These are phyloP conservation scores for Tridacna crocea DNA, from an alignment of 2,888 invertebrate species.

Conservation along the genomic window DNA sequence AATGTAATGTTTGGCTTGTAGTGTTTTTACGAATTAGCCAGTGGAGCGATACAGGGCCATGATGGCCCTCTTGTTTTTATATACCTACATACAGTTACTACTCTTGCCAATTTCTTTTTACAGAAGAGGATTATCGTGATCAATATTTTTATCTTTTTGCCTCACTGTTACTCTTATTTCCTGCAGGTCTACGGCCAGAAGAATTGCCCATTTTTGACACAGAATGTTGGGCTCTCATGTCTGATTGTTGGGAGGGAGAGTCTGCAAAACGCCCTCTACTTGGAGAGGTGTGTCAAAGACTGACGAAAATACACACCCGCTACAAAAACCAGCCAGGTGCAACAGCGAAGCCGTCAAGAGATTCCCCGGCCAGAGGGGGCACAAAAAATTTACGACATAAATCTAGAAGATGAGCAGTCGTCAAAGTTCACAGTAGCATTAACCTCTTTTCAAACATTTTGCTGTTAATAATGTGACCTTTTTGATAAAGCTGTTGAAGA, in stretches of 20 bases:
- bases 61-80: too few species aligned
- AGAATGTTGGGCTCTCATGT: slow-evolving; percentile 93
- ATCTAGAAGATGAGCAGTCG: not conserved
- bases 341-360: slow-evolving; percentile 32
- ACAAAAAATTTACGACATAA: slow-evolving; percentile 21
- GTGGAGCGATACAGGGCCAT: too few species aligned
- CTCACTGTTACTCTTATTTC: not conserved
- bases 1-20: too few species aligned
- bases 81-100: too few species aligned
- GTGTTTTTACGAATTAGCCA: too few species aligned
- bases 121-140: too few species aligned
- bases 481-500: too few species aligned
- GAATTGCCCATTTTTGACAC: slow-evolving; percentile 90
- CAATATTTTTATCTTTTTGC: too few species aligned
- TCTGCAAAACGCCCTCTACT: slow-evolving; percentile 90
- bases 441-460: not conserved
- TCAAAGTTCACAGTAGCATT: not conserved
- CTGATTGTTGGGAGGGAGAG: slow-evolving; percentile 92
- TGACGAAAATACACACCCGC: slow-evolving; percentile 86
- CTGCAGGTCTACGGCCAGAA: slow-evolving; percentile 92
- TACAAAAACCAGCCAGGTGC: slow-evolving; percentile 54
- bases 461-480: too few species aligned
- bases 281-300: slow-evolving; percentile 90
- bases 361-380: slow-evolving; percentile 8
- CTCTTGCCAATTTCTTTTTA: too few species aligned